Base-by-base conservation (phyloP, 2,797 vertebrate genomes). In the Acanthurus tractus region DNA sequence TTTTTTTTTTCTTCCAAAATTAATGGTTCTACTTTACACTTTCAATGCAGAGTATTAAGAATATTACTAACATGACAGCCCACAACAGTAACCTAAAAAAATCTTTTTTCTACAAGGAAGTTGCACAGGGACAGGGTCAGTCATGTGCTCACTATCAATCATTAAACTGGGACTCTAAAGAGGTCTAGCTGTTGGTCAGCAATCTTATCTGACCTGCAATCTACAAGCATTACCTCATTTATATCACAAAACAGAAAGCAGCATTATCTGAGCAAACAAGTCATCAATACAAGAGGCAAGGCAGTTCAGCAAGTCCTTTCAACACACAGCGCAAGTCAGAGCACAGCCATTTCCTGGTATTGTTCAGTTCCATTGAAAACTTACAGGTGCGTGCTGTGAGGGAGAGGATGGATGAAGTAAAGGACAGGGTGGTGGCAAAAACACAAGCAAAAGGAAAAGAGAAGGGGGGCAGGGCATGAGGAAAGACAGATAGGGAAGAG, bases 341-440 rank as follows among this genome's bases (percentile, higher is more conserved):
- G 63, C 2, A 4, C 44, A 87, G 82, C 68, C 70, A 89, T 83
- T 95, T 96, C 94, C 95, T 93, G 76, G 64, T 53, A 94, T 95
- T 96, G 94, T 95, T 81, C 0, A 11, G 45, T n/a, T 76, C 78
- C 57, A 79, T 49, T 69, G 63, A 86, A 78, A 68, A 45, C 57
- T 40, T 77, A 82, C 93, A 94, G 94, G 92, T 96, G 92, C 46
- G 7, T 42, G 53, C 64, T 79, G 68, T 36, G 49, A 9, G 71
- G 40, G 57, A 56, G 73, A 8, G 76, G 52, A 45, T 1, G 34
- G 34, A 29, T 29, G 25, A 29, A 76, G 84, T 54, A 69, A 62
- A 56, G 49, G 54, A 64, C 25, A 46, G 50, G 70, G 64, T 10
- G 46, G 53, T 14, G 29, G 6, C 29, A 61, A 29, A 62, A 48